Conservation (phyloP, 2,888 invertebrate species). For the Pseudanteris insignis region DNA sequence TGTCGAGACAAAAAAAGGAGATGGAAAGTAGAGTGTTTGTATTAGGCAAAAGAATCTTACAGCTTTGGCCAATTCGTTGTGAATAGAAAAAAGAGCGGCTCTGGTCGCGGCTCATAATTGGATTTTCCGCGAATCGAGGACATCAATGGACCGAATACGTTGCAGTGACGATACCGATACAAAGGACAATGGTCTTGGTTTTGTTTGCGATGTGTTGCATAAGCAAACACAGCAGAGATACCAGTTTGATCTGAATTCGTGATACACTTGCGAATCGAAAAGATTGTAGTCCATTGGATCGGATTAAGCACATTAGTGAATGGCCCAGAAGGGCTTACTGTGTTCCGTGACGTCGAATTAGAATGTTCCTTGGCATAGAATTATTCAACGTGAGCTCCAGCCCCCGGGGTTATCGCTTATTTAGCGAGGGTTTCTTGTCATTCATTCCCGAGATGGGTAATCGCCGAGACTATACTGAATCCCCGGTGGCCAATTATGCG, state of each 20-base stretch:
- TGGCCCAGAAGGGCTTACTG: conserved; percentile 43
- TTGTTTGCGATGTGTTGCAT: conserved; percentile 35
- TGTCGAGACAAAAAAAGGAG: conserved; percentile 15
- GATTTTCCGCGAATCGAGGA: conserved; percentile 48
- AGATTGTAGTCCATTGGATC: conserved; percentile 24
- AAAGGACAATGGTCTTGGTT: conserved; percentile 32
- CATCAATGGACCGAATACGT: conserved; percentile 47
- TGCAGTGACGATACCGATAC: conserved; percentile 28
- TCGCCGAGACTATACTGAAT: conserved; percentile 31
- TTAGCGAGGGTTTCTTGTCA: conserved; percentile 49
- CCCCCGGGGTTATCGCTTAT: conserved; percentile 53
- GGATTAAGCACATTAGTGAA: conserved; percentile 52
- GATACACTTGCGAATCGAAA: conserved; percentile 32
- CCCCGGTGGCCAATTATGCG: conserved; percentile 40
- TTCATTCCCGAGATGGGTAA: conserved; percentile 42
- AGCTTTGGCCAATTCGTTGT: conserved; percentile 27
- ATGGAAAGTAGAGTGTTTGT: conserved; percentile 29
- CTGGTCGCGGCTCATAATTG: conserved; percentile 42
- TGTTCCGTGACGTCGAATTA: conserved; percentile 52
- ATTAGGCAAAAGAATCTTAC: conserved; percentile 37
- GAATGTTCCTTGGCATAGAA: conserved; percentile 58
- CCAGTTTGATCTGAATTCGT: conserved; percentile 30
- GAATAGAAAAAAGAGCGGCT: conserved; percentile 17
- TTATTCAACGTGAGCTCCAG: conserved; percentile 57
- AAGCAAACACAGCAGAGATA: conserved; percentile 33